Percentiles rank a stretch among this genome's conserved stretches.
phyloP scores from a whole-genome alignment of 2,113 vertebrate genomes.

The Microcebus ravelobensis region DNA sequence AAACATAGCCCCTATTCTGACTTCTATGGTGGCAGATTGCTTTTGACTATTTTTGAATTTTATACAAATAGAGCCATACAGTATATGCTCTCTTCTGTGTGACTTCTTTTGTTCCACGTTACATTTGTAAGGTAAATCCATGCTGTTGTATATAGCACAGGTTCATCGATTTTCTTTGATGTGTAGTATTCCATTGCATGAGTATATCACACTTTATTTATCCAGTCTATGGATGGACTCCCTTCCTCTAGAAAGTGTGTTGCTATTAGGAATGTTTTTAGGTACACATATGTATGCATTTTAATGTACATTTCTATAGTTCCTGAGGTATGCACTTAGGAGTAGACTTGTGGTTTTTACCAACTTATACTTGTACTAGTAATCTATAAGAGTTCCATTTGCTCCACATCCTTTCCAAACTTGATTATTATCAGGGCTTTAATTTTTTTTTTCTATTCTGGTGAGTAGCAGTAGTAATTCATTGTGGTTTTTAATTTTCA shows the following conservation, averaged over 20 bases:
- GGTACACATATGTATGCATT: background rate
- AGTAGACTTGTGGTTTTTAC: background rate
- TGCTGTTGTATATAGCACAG: background rate
- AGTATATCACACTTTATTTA: background rate
- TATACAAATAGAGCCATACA: background rate
- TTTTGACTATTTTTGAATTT: background rate
- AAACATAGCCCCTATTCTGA: background rate
- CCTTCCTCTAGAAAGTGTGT: background rate
- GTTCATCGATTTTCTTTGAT: background rate
- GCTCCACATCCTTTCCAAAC: background rate
- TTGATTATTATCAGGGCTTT: conserved; percentile 1
- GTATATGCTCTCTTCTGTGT: background rate
- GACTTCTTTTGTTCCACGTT: background rate
- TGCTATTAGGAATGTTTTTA: background rate
- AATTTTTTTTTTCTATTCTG: background rate
- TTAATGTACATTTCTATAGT: background rate
- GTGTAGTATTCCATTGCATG: background rate
- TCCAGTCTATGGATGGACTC: background rate
- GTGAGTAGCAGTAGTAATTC: background rate
- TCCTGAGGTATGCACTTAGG: background rate
- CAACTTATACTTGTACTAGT: background rate
- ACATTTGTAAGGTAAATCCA: background rate
- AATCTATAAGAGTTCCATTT: background rate
- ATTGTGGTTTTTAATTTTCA: background rate
- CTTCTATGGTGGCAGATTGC: background rate